phyloP scores from a whole-genome alignment of 1,140 invertebrate species.

The Atta cephalotes region DNA sequence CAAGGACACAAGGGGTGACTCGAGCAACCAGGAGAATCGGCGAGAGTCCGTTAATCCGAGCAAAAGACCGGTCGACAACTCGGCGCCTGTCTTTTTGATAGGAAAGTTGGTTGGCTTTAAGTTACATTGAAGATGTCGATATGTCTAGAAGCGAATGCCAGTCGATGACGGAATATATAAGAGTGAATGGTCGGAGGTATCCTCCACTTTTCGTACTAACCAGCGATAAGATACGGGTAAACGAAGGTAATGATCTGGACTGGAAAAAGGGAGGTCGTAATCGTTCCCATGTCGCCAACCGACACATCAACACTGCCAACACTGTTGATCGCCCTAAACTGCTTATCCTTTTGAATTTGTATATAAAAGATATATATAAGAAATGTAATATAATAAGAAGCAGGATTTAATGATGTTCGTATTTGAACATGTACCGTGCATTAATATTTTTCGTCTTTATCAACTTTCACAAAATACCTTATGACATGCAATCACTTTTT shows the following conservation, averaged over 20 bases:
- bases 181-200: background rate
- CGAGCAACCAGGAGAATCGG: slow-evolving; percentile 25
- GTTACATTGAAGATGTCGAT: slow-evolving; percentile 61
- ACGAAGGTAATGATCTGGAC: slow-evolving; percentile 80
- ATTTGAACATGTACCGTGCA: no score
- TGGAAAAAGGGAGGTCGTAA: slow-evolving; percentile 70
- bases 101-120: slow-evolving; percentile 50
- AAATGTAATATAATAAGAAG: background rate
- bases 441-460: background rate
- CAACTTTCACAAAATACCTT: background rate
- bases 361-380: background rate
- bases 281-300: slow-evolving; percentile 54
- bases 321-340: slow-evolving; percentile 5
- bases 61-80: slow-evolving; percentile 72
- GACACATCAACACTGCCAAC: background rate
- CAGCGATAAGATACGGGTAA: slow-evolving; percentile 78
- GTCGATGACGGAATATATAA: slow-evolving; percentile 50
- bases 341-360: background rate
- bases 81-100: slow-evolving; percentile 70
- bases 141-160: slow-evolving; percentile 56
- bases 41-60: slow-evolving; percentile 73
- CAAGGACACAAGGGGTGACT: slow-evolving; percentile 52
- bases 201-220: slow-evolving; percentile 42
- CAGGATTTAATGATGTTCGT: background rate
- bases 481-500: background rate